phyloP scores from a whole-genome alignment of 1,140 invertebrate species.

The Camponotus floridanus region DNA sequence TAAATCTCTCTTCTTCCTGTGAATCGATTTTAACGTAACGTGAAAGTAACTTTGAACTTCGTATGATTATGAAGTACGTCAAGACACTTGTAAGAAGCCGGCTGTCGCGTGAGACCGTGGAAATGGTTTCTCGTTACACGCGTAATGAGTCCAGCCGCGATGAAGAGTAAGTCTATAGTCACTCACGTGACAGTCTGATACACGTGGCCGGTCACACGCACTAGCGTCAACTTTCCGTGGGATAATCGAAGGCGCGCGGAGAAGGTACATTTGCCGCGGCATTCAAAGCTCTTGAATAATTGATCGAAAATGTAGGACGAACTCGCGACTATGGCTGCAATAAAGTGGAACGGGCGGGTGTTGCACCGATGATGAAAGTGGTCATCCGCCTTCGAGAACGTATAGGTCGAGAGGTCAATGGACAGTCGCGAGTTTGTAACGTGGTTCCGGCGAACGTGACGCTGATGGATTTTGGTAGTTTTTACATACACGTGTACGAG shows the following conservation, averaged over 20 bases:
- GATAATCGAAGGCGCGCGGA: slow-evolving; percentile 25
- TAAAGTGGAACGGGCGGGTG: slow-evolving; percentile 67
- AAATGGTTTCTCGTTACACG: slow-evolving; percentile 71
- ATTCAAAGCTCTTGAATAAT: slow-evolving; percentile 75
- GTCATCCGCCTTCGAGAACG: slow-evolving; percentile 31
- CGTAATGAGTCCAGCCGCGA: slow-evolving; percentile 65
- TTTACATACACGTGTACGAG: neutral
- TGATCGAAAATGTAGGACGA: slow-evolving; percentile 77
- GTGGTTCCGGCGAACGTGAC: slow-evolving; percentile 18
- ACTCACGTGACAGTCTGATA: slow-evolving; percentile 61
- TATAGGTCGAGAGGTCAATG: slow-evolving; percentile 63
- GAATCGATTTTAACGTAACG: neutral
- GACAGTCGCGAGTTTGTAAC: slow-evolving; percentile 44
- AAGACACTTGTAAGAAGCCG: neutral
- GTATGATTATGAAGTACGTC: neutral
- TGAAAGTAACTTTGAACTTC: neutral
- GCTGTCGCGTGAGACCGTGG: slow-evolving; percentile 44
- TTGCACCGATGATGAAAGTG: slow-evolving; percentile 41
- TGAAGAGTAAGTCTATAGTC: slow-evolving; percentile 58
- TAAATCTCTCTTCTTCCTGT: neutral
- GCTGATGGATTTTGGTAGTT: slow-evolving; percentile 27
- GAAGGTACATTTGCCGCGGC: slow-evolving; percentile 24
- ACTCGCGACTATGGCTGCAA: slow-evolving; percentile 71
- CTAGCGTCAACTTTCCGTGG: slow-evolving; percentile 42
- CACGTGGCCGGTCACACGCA: slow-evolving; percentile 64